A percentile compares a stretch with the other conserved stretches of the same genome.
Evolutionary conservation across 2,888 invertebrate species (phyloP).

Genomic region (Chromoteleia sp.): DNA sequence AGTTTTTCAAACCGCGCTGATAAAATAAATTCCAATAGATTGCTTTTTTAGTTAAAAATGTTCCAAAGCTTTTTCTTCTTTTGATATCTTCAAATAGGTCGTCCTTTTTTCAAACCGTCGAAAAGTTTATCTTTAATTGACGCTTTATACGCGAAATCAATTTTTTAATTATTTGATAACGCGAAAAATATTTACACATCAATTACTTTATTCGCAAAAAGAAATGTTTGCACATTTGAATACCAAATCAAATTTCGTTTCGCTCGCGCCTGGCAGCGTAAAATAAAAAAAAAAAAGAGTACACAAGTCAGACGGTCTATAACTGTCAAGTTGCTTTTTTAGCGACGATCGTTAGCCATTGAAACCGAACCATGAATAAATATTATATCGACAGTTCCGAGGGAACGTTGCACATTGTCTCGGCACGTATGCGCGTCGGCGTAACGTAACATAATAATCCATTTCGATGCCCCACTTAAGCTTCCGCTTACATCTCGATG

Average conservation of each 20-base stretch:
- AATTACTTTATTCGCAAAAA: no score
- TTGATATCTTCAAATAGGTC: no score
- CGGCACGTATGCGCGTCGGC: constrained; percentile 4
- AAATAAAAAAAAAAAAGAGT: background rate
- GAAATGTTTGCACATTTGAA: background rate
- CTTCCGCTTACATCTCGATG: constrained; percentile 40
- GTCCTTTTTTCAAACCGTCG: no score
- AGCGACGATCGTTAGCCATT: constrained; percentile 40
- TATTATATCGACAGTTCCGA: constrained; percentile 58
- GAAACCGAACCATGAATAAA: constrained; percentile 55
- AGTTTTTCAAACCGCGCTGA: no score
- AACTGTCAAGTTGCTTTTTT: constrained; percentile 44
- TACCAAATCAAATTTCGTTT: background rate
- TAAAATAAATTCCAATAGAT: no score
- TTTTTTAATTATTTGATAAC: no score
- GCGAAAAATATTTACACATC: no score
- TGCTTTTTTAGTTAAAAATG: no score
- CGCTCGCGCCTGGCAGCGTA: background rate
- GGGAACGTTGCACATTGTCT: constrained; percentile 36
- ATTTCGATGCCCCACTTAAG: constrained; percentile 49
- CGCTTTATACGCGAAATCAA: no score
- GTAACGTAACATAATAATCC: constrained; percentile 52
- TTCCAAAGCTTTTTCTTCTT: no score
- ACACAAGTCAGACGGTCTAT: background rate
- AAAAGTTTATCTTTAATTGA: no score